Base-by-base conservation (phyloP, 2,113 vertebrate species). In the Procavia capensis region DNA sequence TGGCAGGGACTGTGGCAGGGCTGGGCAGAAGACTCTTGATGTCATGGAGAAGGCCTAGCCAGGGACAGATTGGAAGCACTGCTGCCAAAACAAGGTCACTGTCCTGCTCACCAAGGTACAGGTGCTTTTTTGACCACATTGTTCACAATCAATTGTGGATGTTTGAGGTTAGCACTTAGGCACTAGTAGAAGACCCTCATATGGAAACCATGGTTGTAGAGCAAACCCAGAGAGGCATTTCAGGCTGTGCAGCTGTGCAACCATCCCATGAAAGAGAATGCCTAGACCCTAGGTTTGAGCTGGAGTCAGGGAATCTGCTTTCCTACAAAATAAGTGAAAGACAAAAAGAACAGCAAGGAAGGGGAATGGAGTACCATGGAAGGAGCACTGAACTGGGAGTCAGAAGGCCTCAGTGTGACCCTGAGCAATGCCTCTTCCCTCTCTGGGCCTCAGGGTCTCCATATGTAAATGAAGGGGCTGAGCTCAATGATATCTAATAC, bases 401-500 rank as follows among this genome's bases (percentile, higher is more conserved):
- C 3, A 34, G 50, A 54, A 93, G 68, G 68, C 61, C 41, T 86
- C 36, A 1, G 41, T 64, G 84, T 34, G 63, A 19, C 0, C 0
- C 72, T 88, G 76, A 92, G 81, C 54, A 85, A 66, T n/a, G 31
- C 24, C 70, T 85, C 66, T 76, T 76, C 63, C 68, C 11, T 68
- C 63, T 95, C 84, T 94, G 64, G 81, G 90, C 92, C 88, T 70
- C 31, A 3, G 64, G 85, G 59, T 25, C 66, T 87, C 27, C 25
- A 5, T 83, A 29, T 95, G 90, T 87, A 54, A 63, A 54, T 39
- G 63, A 94, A 66, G 85, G 68, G 39, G 7, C 11, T 6, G 1
- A 25, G 43, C 95, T 89, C 74, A 34, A 50, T 39, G 70, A 80
- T 94, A 54, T 61, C 50, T 36, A 80, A 92, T 90, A 94, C 96